These are phyloP conservation scores for Mythimna albipuncta DNA, from an alignment of 2,888 invertebrate species.

Conservation along the genomic window DNA sequence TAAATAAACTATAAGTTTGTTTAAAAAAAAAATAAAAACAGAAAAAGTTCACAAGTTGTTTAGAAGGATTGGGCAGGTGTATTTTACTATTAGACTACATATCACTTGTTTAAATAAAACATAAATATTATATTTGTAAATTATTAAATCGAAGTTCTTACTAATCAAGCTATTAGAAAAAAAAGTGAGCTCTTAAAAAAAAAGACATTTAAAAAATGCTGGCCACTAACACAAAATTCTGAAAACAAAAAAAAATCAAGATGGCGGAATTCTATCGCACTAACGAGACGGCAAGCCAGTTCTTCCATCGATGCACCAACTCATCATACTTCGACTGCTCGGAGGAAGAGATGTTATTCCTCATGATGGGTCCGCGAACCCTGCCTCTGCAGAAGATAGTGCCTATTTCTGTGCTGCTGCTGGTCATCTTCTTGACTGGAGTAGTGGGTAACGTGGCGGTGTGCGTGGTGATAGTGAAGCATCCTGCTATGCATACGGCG, in stretches of 20 bases:
- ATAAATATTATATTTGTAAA: not conserved
- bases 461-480: slow-evolving; percentile 95
- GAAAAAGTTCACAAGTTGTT: not conserved
- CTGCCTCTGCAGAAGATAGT: slow-evolving; percentile 90
- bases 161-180: not conserved
- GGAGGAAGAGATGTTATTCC: slow-evolving; percentile 91
- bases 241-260: slow-evolving; percentile 1
- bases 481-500: slow-evolving; percentile 96
- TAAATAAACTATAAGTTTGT: not conserved
- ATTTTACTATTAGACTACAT: not conserved
- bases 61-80: not conserved
- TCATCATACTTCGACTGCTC: slow-evolving; percentile 89
- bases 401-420: slow-evolving; percentile 93
- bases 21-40: too few species aligned
- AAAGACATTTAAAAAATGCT: slow-evolving; percentile 14
- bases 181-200: not conserved
- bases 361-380: slow-evolving; percentile 91
- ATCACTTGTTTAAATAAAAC: not conserved
- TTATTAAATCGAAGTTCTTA: not conserved
- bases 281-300: slow-evolving; percentile 77
- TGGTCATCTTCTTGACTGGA: slow-evolving; percentile 95
- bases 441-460: slow-evolving; percentile 96
- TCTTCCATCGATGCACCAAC: slow-evolving; percentile 84
- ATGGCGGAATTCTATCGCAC: slow-evolving; percentile 73
- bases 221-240: not conserved